Conservation (phyloP, 92 coral and sea anemone genomes). For the Pocillopora meandrina region DNA sequence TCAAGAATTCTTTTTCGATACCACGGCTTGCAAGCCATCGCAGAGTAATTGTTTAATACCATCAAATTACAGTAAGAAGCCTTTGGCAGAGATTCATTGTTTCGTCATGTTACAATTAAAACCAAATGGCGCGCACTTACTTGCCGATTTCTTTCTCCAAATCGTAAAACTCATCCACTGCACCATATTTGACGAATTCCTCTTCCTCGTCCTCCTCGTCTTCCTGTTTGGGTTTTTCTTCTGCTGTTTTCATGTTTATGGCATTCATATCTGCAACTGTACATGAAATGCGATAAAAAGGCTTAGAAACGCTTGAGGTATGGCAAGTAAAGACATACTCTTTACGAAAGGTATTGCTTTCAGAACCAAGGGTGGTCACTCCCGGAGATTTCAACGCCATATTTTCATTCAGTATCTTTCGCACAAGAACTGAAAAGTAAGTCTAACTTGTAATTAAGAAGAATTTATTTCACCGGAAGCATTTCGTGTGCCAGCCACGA, state of each 20-base stretch:
- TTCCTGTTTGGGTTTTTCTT: neutral
- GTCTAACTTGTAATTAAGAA: no score
- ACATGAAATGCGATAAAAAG: constrained; percentile 21
- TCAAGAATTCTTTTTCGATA: no score
- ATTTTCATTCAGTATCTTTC: neutral
- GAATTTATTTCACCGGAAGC: constrained; percentile 9
- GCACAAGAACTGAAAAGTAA: no score
- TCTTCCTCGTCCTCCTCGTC: constrained; percentile 55
- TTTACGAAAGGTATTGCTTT: neutral
- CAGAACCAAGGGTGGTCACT: constrained; percentile 11
- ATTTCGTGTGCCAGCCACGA: constrained; percentile 9
- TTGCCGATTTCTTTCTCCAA: constrained; percentile 83
- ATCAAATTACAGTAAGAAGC: no score
- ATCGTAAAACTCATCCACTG: constrained; percentile 84
- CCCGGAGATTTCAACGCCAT: constrained; percentile 17
- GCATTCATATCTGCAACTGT: constrained; percentile 40
- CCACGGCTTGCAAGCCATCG: no score
- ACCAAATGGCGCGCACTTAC: constrained; percentile 46
- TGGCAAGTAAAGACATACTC: neutral
- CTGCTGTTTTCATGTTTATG: constrained; percentile 18
- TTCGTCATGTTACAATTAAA: neutral
- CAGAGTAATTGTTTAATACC: no score
- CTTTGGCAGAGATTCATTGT: no score
- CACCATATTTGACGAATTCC: constrained; percentile 78
- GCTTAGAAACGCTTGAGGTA: neutral